A percentile compares a stretch with the other conserved stretches of the same genome.
phyloP scores from a whole-genome alignment of 2,888 invertebrate species.

The Disparrhopalites patrizii region DNA sequence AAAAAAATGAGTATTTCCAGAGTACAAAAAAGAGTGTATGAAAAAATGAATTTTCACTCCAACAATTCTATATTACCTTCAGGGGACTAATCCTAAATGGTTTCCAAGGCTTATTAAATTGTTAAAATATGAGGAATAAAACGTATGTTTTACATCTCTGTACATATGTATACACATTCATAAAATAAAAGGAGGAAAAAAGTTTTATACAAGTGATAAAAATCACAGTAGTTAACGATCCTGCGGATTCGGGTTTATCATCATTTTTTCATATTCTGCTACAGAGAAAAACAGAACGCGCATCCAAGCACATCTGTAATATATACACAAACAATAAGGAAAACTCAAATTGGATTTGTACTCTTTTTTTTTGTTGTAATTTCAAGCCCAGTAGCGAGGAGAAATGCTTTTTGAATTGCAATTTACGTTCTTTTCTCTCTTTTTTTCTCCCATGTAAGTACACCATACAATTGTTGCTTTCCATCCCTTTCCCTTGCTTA shows the following conservation, averaged over 20 bases:
- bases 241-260: neutral
- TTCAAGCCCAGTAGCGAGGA: conserved; percentile 5
- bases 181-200: conserved; percentile 9
- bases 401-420: neutral
- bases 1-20: neutral
- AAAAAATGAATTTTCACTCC: too few relatives aligned
- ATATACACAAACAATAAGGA: neutral
- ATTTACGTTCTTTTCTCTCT: neutral
- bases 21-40: neutral
- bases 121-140: conserved; percentile 8
- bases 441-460: too few relatives aligned
- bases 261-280: too few relatives aligned
- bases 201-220: conserved; percentile 8
- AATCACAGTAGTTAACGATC: conserved; percentile 10
- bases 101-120: neutral
- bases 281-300: neutral
- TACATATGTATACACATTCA: conserved; percentile 5
- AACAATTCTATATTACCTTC: neutral
- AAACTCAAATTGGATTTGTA: conserved; percentile 11
- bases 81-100: neutral
- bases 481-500: neutral
- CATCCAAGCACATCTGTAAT: neutral
- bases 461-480: too few relatives aligned
- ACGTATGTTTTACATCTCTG: conserved; percentile 12
- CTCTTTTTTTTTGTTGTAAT: neutral